Evolutionary conservation across 2,888 invertebrate genomes (phyloP), one percentile per base, ranked within the genome.

Genomic region (Cataglyphis cursor): DNA sequence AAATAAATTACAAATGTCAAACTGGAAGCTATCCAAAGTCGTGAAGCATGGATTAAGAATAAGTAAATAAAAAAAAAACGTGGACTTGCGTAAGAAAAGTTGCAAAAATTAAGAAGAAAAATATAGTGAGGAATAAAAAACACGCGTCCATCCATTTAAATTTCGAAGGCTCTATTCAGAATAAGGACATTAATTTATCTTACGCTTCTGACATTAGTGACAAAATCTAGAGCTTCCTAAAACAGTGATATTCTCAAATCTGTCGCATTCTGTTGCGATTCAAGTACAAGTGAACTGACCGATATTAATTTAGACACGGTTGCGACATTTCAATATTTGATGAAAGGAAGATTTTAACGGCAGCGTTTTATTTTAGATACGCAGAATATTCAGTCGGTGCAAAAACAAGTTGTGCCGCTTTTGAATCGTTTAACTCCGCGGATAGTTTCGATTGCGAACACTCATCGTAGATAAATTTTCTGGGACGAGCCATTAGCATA

Each of bases 381-480:
- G 59, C 78, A 59, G 31, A 80, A 80, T 78, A 59, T 59, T 18
- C 44, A 70, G 35, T 35, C 51, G 78, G 8, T 54, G 57, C 21
- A 35, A 59, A 72, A 80, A 78, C 78, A 57, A 70, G 72, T 70
- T 12, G 72, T 48, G 72, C 48, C 44, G 44, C 12, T 54, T 80
- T 68, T 35, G 44, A 59, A 72, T 72, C 59, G 31, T 72, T 72
- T 61, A 80, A 59, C 28, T 24, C 82, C 78, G 21, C 51, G 24
- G 44, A 48, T 61, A 48, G 65, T 75, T 83, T 83, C 57, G 80
- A n/a, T 80, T 54, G 72, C 80, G 81, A 84, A 81, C n/a, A 74
- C 38, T 65, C 64, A 35, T 18, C 57, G 28, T 24, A 57, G 41
- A 80, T 68, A 64, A 82, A 78, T 83, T 64, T 75, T 85, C 48